Base-by-base conservation (phyloP, 2,113 vertebrate genomes). In the Okapia johnstoni region DNA sequence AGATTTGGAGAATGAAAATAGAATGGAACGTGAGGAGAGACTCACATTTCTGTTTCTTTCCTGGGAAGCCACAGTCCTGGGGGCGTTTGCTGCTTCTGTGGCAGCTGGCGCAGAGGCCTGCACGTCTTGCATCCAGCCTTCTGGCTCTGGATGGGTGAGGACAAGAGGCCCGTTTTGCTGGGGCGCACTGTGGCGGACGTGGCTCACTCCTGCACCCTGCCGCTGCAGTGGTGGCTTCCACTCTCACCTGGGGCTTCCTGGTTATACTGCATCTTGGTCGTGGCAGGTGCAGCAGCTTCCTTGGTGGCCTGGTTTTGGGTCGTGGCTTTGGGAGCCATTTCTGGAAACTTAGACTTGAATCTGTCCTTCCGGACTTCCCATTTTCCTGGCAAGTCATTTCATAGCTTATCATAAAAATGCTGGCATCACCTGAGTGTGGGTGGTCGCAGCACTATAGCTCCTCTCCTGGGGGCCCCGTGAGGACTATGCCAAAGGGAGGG, bases 361-460 rank as follows among this genome's bases (percentile, higher is more conserved):
- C 26, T 87, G 58, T 85, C 83, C 60, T 91, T 96, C 81, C 2
- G 26, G 81, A 88, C 90, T 89, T 84, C 30, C 33, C 50, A 15
- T 87, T 81, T 86, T 33, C 46, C 96, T 96, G 87, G 84, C 84
- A 89, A 86, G 7, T 9, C 17, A 70, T 95, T 95, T 97, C 88
- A 95, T 57, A 97, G 54, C 52, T 55, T 46, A 46, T 79, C 63
- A 86, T 83, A 70, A 95, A 96, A 83, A 54, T 86, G 46, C 60
- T 90, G 54, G 43, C 23, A 33, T 77, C 57, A n/a, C 15, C 23
- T 33, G 50, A 23, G 9, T 26, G 17, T 89, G 30, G 21, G 4
- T 66, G 61, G 12, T 46, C 15, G 9, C 36, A 66, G 5, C 4
- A 7, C 17, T 48, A 0, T 5, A 40, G 16, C 40, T 26, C 9